Conservation (phyloP, 2,113 vertebrate genomes). For the Bufo gargarizans region DNA sequence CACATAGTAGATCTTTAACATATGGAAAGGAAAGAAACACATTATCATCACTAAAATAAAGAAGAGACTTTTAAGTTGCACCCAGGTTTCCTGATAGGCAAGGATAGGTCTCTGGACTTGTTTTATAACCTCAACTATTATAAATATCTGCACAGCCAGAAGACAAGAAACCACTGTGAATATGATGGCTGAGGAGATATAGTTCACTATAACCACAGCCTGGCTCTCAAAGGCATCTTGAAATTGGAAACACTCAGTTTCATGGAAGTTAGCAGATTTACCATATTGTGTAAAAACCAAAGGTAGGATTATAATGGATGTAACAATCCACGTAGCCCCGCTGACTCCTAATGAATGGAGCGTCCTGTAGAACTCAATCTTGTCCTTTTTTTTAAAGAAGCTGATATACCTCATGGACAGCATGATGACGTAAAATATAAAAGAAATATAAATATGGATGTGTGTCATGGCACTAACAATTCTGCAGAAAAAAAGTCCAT, state of each 20-base stretch:
- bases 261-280: not conserved
- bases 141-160: conserved; percentile 73
- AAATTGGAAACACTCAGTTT: conserved; percentile 77
- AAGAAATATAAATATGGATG: conserved; percentile 89
- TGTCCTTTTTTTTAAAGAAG: conserved; percentile 76
- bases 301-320: conserved; percentile 68
- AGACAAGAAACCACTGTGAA: conserved; percentile 66
- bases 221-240: conserved; percentile 52
- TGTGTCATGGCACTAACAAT: conserved; percentile 87
- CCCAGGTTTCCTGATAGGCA: conserved; percentile 85
- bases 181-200: conserved; percentile 66
- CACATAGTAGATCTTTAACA: conserved; percentile 81
- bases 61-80: conserved; percentile 83
- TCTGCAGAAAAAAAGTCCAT: conserved; percentile 71
- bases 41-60: conserved; percentile 82
- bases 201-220: conserved; percentile 70
- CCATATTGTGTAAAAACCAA: conserved; percentile 74
- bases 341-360: conserved; percentile 76
- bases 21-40: conserved; percentile 85
- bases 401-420: conserved; percentile 77
- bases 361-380: conserved; percentile 74
- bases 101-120: conserved; percentile 67
- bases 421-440: conserved; percentile 83
- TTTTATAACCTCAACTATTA: conserved; percentile 67
- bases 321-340: conserved; percentile 71